Percentiles rank a stretch among this genome's conserved stretches.
Conservation (phyloP, 2,888 invertebrate genomes). For the Campoplex capitator region DNA sequence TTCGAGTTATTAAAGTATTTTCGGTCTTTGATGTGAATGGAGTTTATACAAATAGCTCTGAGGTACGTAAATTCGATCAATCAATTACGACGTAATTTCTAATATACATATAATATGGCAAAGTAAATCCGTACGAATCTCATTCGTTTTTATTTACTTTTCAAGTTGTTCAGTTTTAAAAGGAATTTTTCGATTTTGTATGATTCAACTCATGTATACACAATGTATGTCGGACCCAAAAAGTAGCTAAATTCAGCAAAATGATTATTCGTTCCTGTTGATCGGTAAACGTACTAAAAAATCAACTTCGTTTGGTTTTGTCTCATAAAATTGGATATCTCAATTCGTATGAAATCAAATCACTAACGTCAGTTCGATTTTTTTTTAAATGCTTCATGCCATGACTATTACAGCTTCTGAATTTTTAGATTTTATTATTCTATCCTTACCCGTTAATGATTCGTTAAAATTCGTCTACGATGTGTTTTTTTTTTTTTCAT, state of each 20-base stretch:
- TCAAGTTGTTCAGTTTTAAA: background rate
- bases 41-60: slow-evolving; percentile 80
- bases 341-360: slow-evolving; percentile 76
- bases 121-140: background rate
- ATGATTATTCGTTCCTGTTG: slow-evolving; percentile 5
- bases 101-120: slow-evolving; percentile 5
- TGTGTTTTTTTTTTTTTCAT: background rate
- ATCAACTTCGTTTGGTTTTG: slow-evolving; percentile 74
- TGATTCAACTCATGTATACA: background rate
- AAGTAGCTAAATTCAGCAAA: background rate
- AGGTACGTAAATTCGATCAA: slow-evolving; percentile 78
- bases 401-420: slow-evolving; percentile 44
- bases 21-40: slow-evolving; percentile 73
- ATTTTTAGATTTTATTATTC: slow-evolving; percentile 52
- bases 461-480: slow-evolving; percentile 55
- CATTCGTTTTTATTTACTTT: background rate
- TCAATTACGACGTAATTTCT: slow-evolving; percentile 48
- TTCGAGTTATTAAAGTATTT: slow-evolving; percentile 64
- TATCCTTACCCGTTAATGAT: slow-evolving; percentile 65
- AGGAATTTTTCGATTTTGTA: background rate
- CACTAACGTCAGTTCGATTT: slow-evolving; percentile 62
- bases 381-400: slow-evolving; percentile 31
- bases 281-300: slow-evolving; percentile 73
- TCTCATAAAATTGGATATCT: slow-evolving; percentile 54
- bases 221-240: slow-evolving; percentile 15